Evolutionary conservation across 2,113 vertebrate species (phyloP), one percentile per base, ranked within the genome.

Genomic region (Paraplagusia blochii): DNA sequence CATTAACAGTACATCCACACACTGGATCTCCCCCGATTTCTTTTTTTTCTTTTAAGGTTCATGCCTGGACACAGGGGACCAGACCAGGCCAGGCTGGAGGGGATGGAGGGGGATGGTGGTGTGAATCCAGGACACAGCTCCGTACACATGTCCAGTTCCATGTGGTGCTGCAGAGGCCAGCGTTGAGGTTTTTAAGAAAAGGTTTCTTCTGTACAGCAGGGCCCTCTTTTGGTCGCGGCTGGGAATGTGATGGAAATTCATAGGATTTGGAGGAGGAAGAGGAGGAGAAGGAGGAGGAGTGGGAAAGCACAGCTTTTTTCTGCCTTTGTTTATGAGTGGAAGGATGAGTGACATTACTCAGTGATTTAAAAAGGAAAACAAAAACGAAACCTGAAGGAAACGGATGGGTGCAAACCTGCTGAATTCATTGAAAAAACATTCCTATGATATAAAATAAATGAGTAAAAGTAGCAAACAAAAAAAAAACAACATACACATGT

Each of bases 1-100:
- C 74, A 77, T 75, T 63, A 80, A 83, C 80, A 83, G 71, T 86
- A 85, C 85, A 80, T 84, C 86, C 80, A 87, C 73, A 76, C 66
- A 69, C 69, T 53, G 61, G 78, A 77, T 22, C 74, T 79, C 75
- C 69, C 22, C 22, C 22, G 22, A 4, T 29, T 29, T 29, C n/a
- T 29, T 29, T 29, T 29, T 29, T 29, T 29, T 6, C 6, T 29
- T 29, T 79, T 76, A 54, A 66, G 83, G 77, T 85, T 87, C 81
- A 77, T 62, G 55, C 47, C 39, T 75, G 74, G 81, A 76, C 47
- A 52, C 53, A 22, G 36, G 54, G 39, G 38, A 49, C n/a, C 19
- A 44, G 52, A 70, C 60, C 65, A 57, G 61, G 76, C 39, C n/a
- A 67, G 59, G 55, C 45, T 52, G 79, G 58, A 52, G 46, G 39